Evolutionary conservation across 64 coral and sea anemone species (phyloP).

Genomic region (Dendrophyllia cribrosa): DNA sequence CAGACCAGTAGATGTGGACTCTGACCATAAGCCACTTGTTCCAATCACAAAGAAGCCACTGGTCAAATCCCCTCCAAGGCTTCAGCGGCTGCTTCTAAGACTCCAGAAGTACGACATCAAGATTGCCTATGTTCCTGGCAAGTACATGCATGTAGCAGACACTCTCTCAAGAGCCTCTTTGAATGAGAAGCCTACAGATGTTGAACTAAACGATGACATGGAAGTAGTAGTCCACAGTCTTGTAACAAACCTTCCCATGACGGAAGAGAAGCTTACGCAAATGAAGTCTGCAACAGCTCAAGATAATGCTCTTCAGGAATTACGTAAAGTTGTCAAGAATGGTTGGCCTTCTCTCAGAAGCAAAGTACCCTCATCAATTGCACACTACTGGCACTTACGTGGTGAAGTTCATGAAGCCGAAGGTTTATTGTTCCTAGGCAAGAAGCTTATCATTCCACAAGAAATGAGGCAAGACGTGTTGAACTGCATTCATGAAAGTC

Average conservation of each 20-base stretch:
- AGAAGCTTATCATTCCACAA: neutral
- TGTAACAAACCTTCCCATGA: neutral
- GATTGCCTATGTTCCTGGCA: neutral
- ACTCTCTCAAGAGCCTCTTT: neutral
- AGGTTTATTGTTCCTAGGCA: too few relatives aligned
- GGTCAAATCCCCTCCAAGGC: too few relatives aligned
- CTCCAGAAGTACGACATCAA: neutral
- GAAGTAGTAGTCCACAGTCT: neutral
- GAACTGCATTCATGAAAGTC: slow-evolving; percentile 7
- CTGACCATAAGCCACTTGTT: too few relatives aligned
- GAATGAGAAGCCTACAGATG: neutral
- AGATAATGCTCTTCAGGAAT: neutral
- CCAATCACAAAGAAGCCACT: too few relatives aligned
- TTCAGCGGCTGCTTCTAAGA: neutral
- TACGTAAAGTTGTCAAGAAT: neutral
- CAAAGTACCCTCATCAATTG: neutral
- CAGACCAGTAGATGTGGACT: too few relatives aligned
- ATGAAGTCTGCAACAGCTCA: neutral
- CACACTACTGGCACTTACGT: too few relatives aligned
- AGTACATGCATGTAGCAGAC: slow-evolving; percentile 13
- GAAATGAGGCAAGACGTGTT: slow-evolving; percentile 8
- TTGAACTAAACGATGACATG: neutral
- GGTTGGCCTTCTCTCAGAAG: neutral
- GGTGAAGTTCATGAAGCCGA: too few relatives aligned
- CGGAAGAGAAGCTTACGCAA: neutral